These are phyloP conservation scores for Drosophila parabipectinata DNA, from an alignment of 1,140 invertebrate genomes.

Conservation along the genomic window DNA sequence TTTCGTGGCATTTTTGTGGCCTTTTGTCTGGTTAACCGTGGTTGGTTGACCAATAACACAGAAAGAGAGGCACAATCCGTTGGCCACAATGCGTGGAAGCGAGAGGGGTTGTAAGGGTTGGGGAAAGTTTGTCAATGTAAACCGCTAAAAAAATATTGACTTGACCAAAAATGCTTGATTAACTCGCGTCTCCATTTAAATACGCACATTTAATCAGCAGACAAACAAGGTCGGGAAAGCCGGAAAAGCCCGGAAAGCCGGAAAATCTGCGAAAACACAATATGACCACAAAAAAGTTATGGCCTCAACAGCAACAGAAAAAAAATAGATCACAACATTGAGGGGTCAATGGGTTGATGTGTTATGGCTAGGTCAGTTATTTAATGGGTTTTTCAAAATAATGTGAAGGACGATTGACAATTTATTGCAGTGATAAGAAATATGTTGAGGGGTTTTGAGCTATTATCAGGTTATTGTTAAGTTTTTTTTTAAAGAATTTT, in stretches of 20 bases:
- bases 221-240: slow-evolving; percentile 28
- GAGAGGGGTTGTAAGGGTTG: slow-evolving; percentile 4
- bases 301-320: not conserved
- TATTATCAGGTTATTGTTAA: no score
- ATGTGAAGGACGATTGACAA: no score
- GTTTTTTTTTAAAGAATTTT: no score
- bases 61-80: slow-evolving; percentile 15
- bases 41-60: slow-evolving; percentile 82
- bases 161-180: slow-evolving; percentile 81
- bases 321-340: not conserved
- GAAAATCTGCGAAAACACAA: slow-evolving; percentile 1
- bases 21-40: slow-evolving; percentile 84
- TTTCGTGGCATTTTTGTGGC: slow-evolving; percentile 84
- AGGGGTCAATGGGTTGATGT: not conserved
- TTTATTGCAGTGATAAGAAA: no score
- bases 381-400: not conserved
- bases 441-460: no score
- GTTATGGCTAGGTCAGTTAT: not conserved
- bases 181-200: slow-evolving; percentile 71
- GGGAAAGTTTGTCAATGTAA: slow-evolving; percentile 42
- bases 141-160: slow-evolving; percentile 80
- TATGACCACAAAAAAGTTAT: slow-evolving; percentile 11
- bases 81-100: slow-evolving; percentile 5
- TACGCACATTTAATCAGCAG: slow-evolving; percentile 58
- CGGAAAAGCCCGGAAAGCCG: slow-evolving; percentile 2